Evolutionary conservation across 2,797 vertebrate species (phyloP).

Genomic region (Pangasius mekongensis): DNA sequence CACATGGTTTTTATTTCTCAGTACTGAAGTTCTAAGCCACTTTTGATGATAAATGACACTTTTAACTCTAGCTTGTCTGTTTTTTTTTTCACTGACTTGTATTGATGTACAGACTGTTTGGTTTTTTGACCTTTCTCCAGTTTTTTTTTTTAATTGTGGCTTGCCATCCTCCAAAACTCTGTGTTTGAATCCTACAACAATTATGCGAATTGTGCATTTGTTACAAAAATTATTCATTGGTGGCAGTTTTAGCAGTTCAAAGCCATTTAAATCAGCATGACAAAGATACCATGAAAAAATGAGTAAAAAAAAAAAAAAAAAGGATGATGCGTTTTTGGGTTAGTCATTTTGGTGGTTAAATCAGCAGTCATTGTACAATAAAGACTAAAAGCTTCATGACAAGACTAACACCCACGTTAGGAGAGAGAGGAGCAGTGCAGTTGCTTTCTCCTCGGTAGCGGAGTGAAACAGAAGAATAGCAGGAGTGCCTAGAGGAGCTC

Average conservation of each 20-base stretch:
- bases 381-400: slow-evolving; percentile 21
- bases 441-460: slow-evolving; percentile 11
- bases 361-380: slow-evolving; percentile 29
- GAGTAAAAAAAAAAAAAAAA: not conserved
- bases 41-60: not conserved
- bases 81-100: not conserved
- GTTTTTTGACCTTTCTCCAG: not conserved
- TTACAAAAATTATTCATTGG: not conserved
- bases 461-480: slow-evolving; percentile 20
- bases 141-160: not conserved
- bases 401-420: slow-evolving; percentile 28
- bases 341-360: slow-evolving; percentile 31
- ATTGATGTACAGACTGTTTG: not conserved
- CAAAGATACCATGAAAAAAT: slow-evolving; percentile 6
- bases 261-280: slow-evolving; percentile 30
- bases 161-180: not conserved
- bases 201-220: not conserved
- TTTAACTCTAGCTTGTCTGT: not conserved
- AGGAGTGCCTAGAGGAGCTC: not conserved
- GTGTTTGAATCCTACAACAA: not conserved
- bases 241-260: not conserved
- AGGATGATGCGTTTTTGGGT: slow-evolving; percentile 2
- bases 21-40: not conserved
- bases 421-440: slow-evolving; percentile 13
- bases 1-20: not conserved